A percentile compares a stretch with the other conserved stretches of the same genome.
phyloP scores from a whole-genome alignment of 1,140 invertebrate species.

The Homalodisca vitripennis region DNA sequence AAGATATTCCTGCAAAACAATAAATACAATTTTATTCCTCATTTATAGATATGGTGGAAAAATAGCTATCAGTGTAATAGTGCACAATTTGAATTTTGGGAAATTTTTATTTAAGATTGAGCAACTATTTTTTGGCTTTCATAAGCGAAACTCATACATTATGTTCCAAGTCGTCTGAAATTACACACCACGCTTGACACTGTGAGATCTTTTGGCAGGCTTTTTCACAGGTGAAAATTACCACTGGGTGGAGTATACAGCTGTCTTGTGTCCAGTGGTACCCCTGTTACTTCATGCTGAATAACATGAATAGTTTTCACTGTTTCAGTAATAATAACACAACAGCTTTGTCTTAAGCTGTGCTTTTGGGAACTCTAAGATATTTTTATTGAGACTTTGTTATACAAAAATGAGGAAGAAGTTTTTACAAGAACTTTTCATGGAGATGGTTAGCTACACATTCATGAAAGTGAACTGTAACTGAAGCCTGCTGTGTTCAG shows the following conservation, averaged over 20 bases:
- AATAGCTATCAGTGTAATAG: no score
- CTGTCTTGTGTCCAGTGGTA: constrained; percentile 17
- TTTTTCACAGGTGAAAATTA: constrained; percentile 4
- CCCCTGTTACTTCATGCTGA: constrained; percentile 17
- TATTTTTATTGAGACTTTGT: constrained; percentile 4
- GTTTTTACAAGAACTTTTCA: constrained; percentile 1
- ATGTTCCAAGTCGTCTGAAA: constrained; percentile 36
- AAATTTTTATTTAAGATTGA: background rate
- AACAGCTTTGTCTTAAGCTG: background rate
- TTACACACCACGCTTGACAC: constrained; percentile 14
- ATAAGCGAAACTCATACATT: constrained; percentile 13
- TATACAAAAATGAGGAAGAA: background rate
- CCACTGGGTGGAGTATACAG: constrained; percentile 16
- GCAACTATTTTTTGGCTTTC: background rate
- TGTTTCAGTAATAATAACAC: background rate
- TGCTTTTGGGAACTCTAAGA: background rate
- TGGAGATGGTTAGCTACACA: no score
- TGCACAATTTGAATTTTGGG: no score
- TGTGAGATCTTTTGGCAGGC: background rate
- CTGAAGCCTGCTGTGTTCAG: no score
- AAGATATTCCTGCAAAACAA: no score
- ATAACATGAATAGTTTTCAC: background rate
- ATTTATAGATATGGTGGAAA: no score
- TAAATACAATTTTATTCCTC: no score
- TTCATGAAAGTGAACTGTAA: no score